Base-by-base conservation (phyloP, 2,888 invertebrate species). In the Orchestes rusci region DNA sequence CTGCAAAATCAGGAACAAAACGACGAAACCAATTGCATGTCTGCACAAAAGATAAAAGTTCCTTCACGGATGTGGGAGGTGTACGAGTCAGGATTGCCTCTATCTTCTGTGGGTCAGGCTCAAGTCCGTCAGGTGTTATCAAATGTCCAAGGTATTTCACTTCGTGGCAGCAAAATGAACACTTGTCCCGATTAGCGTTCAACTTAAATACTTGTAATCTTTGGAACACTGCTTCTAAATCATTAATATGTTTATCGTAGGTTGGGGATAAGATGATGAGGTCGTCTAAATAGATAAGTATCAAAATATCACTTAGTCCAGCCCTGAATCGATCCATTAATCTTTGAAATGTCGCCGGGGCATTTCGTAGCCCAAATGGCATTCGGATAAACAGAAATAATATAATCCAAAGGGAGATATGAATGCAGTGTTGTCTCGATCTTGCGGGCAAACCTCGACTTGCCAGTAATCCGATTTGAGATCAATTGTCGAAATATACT, bases 391-490 rank as follows among this genome's bases (percentile, higher is more conserved):
- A n/a, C 16, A 13, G 39, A 52, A 58, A 2, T 52, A 43, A 37
- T 38, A 57, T 2, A 41, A 37, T 3, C 58, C 57, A 33, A 58
- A 56, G n/a, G 56, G 73, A 10, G 51, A 50, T n/a, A 51, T 43
- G 30, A 50, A 50, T 3, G 49, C 39, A 39, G 31, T 31, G n/a
- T 31, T 36, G 45, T 48, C 16, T 31, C 43, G 7, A 45, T 51
- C 48, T 27, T 4, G 4, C 2, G 27, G 15, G 3, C n/a, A 15
- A 4, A 38, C 38, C 8, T 10, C 10, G n/a, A 38, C 23, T 16
- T 38, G 38, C 8, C 27, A 27, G 13, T 38, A 38, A n/a, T 29
- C 39, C 15, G 31, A 31, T 15, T 15, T n/a, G 12, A 31, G 31
- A 31, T 31, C 31, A 12, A 31, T 31, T 16, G 39, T 29, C 17